Base-by-base conservation (phyloP, 1,140 invertebrate species). In the Drosophila subobscura region DNA sequence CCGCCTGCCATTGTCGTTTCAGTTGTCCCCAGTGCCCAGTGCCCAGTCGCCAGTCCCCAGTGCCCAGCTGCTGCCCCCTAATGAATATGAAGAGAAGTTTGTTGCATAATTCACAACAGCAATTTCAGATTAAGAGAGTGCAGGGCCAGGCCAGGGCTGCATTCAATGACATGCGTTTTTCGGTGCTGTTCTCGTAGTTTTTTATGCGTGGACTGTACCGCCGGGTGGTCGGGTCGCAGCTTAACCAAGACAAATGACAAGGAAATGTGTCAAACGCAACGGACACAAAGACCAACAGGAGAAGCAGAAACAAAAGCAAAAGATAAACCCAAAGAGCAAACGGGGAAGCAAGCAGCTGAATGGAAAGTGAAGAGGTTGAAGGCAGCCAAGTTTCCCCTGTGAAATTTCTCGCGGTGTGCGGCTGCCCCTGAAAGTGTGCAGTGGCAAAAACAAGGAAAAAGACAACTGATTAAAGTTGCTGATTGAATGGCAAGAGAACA, bases 21-120 rank as follows among this genome's bases (percentile, higher is more conserved):
- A 61, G 55, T 64, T 63, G 47, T 68, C 23, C 40, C 41, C 44
- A 44, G 37, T 41, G 25, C 10, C 22, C 22, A 33, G 37, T 1
- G n/a, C 40, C 10, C 49, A 42, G 49, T 65, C 6, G n/a, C 12
- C 22, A 33, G 53, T 54, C 61, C 47, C 45, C 52, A 23, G 33
- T 60, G 2, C 20, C 29, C 37, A 37, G 44, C 74, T 71, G 46
- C 40, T 68, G 42, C 54, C 16, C 52, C 64, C 81, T 81, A 85
- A 85, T 85, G 80, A 86, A 85, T 85, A 85, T 80, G 81, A 86
- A 86, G 77, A 68, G 81, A 77, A 80, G 72, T 77, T 86, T 79
- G 64, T 64, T 86, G 77, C 73, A 86, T 85, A 86, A 85, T 86
- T 85, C 63, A 85, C 44, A 73, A 52, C 45, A 37, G 10, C 33